Percentiles rank a stretch among this genome's conserved stretches.
phyloP scores from a whole-genome alignment of 2,113 vertebrate genomes.

The Sterrhoptilus dennistouni region DNA sequence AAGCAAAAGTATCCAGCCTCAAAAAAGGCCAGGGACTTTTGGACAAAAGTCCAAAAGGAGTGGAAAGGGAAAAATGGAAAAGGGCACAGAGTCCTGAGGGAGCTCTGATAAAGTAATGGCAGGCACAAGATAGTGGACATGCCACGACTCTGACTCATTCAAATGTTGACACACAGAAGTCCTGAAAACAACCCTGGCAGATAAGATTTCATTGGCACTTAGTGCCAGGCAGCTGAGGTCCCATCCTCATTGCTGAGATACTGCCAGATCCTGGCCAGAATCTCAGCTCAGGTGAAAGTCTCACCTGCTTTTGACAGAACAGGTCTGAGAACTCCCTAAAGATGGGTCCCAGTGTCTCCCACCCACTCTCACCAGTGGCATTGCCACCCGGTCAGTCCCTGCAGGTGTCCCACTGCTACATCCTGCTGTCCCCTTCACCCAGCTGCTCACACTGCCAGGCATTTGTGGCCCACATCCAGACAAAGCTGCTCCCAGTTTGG shows the following conservation, averaged over 20 bases:
- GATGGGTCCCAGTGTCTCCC: background rate
- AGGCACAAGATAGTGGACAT: rapidly evolving
- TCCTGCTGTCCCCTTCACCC: background rate
- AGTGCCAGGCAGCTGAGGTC: background rate
- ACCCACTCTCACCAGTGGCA: background rate
- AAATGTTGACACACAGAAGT: background rate
- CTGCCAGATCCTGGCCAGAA: background rate
- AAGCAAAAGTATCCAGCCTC: background rate
- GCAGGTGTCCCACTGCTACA: background rate
- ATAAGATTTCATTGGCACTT: background rate
- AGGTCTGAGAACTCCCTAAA: background rate
- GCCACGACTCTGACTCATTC: rapidly evolving
- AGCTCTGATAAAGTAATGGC: background rate
- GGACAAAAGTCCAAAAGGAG: background rate
- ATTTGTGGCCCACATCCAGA: background rate
- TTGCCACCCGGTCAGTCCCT: background rate
- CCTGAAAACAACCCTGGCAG: background rate
- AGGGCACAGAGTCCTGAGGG: background rate
- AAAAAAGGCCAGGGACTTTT: background rate
- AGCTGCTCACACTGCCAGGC: rapidly evolving
- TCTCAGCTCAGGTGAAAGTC: background rate
- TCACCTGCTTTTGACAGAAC: background rate
- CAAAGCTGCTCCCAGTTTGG: background rate
- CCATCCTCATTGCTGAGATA: background rate
- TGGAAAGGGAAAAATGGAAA: background rate